Evolutionary conservation across 2,797 vertebrate genomes (phyloP), one percentile per base, ranked within the genome.

Genomic region (Pseudochaenichthys georgianus): DNA sequence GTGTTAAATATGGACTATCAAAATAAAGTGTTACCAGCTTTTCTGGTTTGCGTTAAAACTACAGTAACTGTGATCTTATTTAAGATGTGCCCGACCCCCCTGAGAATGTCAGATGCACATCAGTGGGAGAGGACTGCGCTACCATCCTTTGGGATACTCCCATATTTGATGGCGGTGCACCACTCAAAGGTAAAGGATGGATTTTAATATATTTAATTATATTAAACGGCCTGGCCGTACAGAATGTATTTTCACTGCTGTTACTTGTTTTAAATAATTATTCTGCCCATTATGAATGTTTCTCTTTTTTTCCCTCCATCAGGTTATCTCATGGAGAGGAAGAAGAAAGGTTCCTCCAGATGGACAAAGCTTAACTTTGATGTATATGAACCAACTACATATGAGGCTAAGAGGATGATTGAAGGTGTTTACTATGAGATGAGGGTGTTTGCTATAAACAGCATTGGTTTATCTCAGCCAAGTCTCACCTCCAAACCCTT

Each of bases 321-420:
- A 98, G 97, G 97, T 60, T 98, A 98, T 83, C 94, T 97, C 54
- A 93, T 98, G 93, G 97, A 98, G 90, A 95, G 97, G 76, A 98
- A 97, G 89, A 98, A 98, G 94, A 97, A 98, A 78, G 97, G 96
- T 19, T 97, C 96, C 1, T 93, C 93, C 46, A 95, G 96, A 84
- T 98, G 97, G 97, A 97, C 97, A 54, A 98, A 97, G 87, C 93
- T 98, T 68, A 98, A 98, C 92, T 98, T 97, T 28, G 97, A 98
- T 28, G 94, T 97, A 0, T 96, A 92, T 15, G 82, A 93, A 0
- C 90, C 90, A 0, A 95, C 93, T 0, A 95, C 94, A 3, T 98
- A 96, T 0, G 96, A 97, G 75, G 96, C 96, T 9, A 96, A 96
- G 85, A 96, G 95, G 80, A 98, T 98, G 97, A 97, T 98, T 46